Conservation (phyloP, 2,113 vertebrate genomes). For the Pelecanus crispus region DNA sequence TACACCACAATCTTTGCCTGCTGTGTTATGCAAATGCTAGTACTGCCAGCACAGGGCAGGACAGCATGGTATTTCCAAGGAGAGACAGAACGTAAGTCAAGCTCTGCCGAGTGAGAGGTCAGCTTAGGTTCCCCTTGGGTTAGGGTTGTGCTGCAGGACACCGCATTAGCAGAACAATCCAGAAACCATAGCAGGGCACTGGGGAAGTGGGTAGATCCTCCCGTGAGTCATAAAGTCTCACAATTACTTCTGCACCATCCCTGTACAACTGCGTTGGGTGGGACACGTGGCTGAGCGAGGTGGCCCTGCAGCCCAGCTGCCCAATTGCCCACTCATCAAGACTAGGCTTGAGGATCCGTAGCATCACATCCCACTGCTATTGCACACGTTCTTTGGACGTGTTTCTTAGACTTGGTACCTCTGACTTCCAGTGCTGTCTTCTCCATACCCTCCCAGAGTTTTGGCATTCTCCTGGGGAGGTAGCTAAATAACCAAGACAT, state of each 20-base stretch:
- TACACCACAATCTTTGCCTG: background rate
- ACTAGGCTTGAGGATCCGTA: background rate
- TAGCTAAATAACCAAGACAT: background rate
- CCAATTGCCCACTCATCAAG: background rate
- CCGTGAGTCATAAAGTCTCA: background rate
- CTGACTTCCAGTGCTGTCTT: background rate
- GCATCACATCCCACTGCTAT: background rate
- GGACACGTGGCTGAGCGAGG: accelerated
- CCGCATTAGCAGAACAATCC: background rate
- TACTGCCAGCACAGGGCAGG: background rate
- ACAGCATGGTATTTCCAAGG: background rate
- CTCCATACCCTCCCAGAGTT: background rate
- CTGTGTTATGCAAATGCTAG: background rate
- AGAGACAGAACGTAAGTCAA: background rate
- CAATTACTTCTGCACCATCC: background rate
- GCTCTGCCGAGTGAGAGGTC: background rate
- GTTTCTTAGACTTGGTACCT: background rate
- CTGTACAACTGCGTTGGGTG: background rate
- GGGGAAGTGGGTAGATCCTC: background rate
- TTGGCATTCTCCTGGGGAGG: background rate
- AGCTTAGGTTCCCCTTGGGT: background rate
- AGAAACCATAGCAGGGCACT: background rate
- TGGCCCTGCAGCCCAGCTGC: background rate
- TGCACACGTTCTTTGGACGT: accelerated
- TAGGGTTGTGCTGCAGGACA: background rate